Percentiles rank a stretch among this genome's conserved stretches.
Conservation (phyloP, 1,140 invertebrate species). For the Bombyx mori region ASM3026992v2 NC_085117.1:13632501-13633000, state of each 20-base stretch:
- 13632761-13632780: conserved; percentile 31
- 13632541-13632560: conserved; percentile 71
- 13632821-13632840: too few relatives aligned
- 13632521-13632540: conserved; percentile 73
- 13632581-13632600: conserved; percentile 74
- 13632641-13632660: conserved; percentile 70
- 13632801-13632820: too few relatives aligned
- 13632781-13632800: not conserved
- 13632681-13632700: conserved; percentile 72
- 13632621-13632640: conserved; percentile 72
- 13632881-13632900: too few relatives aligned
- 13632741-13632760: conserved; percentile 69
- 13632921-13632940: too few relatives aligned
- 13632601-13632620: conserved; percentile 72
- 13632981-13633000: too few relatives aligned
- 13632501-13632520: conserved; percentile 76
- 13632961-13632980: too few relatives aligned
- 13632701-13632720: conserved; percentile 71
- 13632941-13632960: too few relatives aligned
- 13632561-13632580: conserved; percentile 73
- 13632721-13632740: conserved; percentile 68
- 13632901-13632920: too few relatives aligned
- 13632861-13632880: too few relatives aligned
- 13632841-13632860: too few relatives aligned
- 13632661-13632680: conserved; percentile 71